These are phyloP conservation scores for Halisarca cf. caerulea DNA, from an alignment of 37 sponge, comb jelly and placozoan genomes.

Conservation along the genomic window DNA sequence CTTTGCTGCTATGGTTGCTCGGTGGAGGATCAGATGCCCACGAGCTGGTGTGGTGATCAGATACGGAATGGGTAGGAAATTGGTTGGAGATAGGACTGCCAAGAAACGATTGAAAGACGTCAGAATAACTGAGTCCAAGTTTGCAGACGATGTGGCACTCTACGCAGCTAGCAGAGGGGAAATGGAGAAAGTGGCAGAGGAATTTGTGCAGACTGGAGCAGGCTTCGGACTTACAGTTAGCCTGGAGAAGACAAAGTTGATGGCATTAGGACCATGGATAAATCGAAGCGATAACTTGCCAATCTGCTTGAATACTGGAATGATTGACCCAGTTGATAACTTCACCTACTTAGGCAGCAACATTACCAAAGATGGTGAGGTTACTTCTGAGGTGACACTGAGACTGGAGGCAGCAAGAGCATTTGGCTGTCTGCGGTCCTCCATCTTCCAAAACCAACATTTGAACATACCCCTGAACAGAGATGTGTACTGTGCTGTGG, in stretches of 20 bases:
- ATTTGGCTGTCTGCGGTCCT: not conserved
- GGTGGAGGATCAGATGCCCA: not conserved
- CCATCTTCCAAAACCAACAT: not conserved
- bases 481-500: not conserved
- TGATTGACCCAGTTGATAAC: not conserved
- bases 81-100: slow-evolving; percentile 45
- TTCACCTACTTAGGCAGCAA: not conserved
- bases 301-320: not conserved
- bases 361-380: not conserved
- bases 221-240: not conserved
- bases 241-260: not conserved
- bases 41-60: slow-evolving; percentile 32
- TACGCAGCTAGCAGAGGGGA: not conserved
- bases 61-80: slow-evolving; percentile 25
- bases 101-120: slow-evolving; percentile 16
- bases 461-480: not conserved
- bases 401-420: not conserved
- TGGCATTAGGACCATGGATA: not conserved
- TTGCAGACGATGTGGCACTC: slow-evolving; percentile 43
- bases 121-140: slow-evolving; percentile 32
- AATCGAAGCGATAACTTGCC: not conserved
- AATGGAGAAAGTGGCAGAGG: not conserved
- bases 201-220: not conserved
- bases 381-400: not conserved
- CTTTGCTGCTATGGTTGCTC: slow-evolving; percentile 39